Evolutionary conservation across 2,888 invertebrate genomes (phyloP), one percentile per base, ranked within the genome.

Genomic region (Diloba caeruleocephala): DNA sequence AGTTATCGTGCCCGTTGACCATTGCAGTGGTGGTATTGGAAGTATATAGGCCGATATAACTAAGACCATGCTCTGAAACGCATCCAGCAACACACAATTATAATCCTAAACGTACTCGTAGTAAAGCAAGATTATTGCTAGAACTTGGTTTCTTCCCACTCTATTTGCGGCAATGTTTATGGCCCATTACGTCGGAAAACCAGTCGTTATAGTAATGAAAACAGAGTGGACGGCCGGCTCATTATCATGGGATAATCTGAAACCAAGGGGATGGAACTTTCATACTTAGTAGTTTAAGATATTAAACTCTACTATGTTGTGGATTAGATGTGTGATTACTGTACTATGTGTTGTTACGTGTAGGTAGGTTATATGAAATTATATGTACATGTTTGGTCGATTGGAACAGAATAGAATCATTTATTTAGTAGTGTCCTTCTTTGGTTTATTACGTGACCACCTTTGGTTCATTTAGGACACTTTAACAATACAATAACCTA

Each of bases 131-230:
- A 85, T 85, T 85, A 85, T 85, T 85, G 80, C 84, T 58, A 61
- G 71, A 82, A 80, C 75, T 82, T 79, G 78, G 82, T 82, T 85
- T 83, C 87, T 84, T 84, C 81, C 83, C 77, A 71, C 78, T 83
- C 85, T 85, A 85, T 87, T 88, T 87, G 89, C 81, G 88, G 89
- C 72, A 57, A 84, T 87, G 87, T 92, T 92, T 91, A 92, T 91
- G 71, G 90, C 61, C 91, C 88, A 91, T 92, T 91, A 89, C 79
- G 76, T 78, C 69, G 78, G 81, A 86, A 84, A 88, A 87, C 88
- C 84, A 85, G 81, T 83, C 81, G 88, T 87, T 87, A 83, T 76
- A 80, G 87, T 89, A 89, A 89, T 91, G 90, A 89, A 90, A 89
- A 89, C 84, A 79, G 86, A 89, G 89, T 88, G 89, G 87, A 85